Conservation (phyloP, 2,888 invertebrate species). For the Anodontia alba region DNA sequence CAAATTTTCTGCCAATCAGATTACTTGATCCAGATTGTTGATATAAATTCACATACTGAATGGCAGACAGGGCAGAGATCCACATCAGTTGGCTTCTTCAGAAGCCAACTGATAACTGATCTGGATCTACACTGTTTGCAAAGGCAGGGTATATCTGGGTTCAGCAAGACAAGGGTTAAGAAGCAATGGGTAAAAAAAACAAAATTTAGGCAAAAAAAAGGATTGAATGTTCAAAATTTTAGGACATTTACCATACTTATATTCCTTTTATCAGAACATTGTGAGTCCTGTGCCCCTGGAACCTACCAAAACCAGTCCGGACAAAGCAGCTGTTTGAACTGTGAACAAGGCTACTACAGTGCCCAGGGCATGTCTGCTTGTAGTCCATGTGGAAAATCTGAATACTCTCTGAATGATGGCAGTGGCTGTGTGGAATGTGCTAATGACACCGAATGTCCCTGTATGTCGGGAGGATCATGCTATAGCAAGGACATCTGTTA, state of each 20-base stretch:
- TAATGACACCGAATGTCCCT: conserved; percentile 68
- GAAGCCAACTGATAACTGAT: no score
- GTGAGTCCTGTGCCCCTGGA: conserved; percentile 71
- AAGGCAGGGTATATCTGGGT: no score
- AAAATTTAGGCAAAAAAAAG: no score
- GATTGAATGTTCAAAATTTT: background rate
- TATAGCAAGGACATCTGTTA: conserved; percentile 61
- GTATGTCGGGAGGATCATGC: conserved; percentile 63
- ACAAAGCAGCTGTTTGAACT: conserved; percentile 65
- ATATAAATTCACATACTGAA: no score
- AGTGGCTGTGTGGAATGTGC: conserved; percentile 65
- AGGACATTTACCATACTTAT: no score
- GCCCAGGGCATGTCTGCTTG: conserved; percentile 70
- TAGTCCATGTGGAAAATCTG: conserved; percentile 65
- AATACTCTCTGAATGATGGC: conserved; percentile 64
- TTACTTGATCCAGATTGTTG: no score
- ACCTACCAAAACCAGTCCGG: conserved; percentile 71
- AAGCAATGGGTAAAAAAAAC: no score
- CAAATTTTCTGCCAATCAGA: no score
- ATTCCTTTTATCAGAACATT: conserved; percentile 63
- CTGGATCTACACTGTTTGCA: no score
- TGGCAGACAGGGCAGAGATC: no score
- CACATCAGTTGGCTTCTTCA: no score
- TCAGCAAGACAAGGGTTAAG: no score
- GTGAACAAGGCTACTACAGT: conserved; percentile 70